phyloP scores from a whole-genome alignment of 2,113 vertebrate species.

The Cyprinodon variegatus region DNA sequence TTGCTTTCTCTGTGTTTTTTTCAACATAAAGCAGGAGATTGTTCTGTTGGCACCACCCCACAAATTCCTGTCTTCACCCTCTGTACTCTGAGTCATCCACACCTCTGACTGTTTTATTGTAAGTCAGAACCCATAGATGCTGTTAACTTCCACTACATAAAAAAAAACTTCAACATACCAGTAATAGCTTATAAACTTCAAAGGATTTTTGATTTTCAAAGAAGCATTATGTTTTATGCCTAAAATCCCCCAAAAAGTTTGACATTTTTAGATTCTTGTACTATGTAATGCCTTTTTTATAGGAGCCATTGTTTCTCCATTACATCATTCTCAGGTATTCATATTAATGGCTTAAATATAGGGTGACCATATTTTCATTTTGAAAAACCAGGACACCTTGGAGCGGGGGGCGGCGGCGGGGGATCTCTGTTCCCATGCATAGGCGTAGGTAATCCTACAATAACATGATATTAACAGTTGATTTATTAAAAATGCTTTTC shows the following conservation, averaged over 20 bases:
- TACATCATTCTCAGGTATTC: constrained; percentile 34
- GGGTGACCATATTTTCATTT: too few species aligned
- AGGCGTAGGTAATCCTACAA: too few species aligned
- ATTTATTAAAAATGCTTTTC: too few species aligned
- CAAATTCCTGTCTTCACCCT: too few species aligned
- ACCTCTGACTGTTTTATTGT: background rate
- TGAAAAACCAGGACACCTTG: too few species aligned
- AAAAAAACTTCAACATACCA: background rate
- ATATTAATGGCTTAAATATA: constrained; percentile 24
- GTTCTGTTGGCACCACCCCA: too few species aligned
- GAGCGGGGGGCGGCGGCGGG: too few species aligned
- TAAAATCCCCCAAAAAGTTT: background rate
- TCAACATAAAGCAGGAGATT: too few species aligned
- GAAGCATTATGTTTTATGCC: background rate
- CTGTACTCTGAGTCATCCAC: too few species aligned
- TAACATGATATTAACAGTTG: too few species aligned
- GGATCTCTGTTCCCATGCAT: too few species aligned
- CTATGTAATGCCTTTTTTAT: constrained; percentile 6
- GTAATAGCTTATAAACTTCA: background rate
- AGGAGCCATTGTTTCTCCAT: constrained; percentile 39
- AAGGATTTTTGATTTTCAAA: constrained; percentile 5
- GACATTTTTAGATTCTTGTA: constrained; percentile 13
- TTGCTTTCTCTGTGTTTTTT: too few species aligned
- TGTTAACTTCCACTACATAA: background rate
- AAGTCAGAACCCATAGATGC: background rate